Conservation (phyloP, 1,140 invertebrate species). For the Ephestia elutella region DNA sequence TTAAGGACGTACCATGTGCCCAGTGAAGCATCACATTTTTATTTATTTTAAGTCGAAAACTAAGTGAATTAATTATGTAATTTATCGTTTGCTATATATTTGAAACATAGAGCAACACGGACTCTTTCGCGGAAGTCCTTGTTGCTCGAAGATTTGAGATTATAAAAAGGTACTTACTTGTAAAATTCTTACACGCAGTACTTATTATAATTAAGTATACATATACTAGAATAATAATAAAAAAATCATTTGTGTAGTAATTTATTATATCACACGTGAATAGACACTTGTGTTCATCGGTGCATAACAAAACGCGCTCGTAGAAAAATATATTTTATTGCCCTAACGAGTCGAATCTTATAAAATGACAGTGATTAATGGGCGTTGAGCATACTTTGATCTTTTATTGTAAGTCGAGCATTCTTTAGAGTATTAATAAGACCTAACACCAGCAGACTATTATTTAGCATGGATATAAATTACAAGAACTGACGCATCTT, state of each 20-base stretch:
- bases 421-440: neutral
- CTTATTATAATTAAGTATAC: too few species aligned
- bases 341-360: conserved; percentile 1
- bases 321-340: neutral
- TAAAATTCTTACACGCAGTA: too few species aligned
- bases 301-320: neutral
- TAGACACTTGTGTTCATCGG: neutral
- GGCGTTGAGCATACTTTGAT: neutral
- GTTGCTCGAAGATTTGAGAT: too few species aligned
- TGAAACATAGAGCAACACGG: too few species aligned
- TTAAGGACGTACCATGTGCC: neutral
- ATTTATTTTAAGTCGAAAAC: neutral
- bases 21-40: too few species aligned
- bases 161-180: too few species aligned
- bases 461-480: neutral
- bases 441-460: neutral
- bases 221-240: too few species aligned
- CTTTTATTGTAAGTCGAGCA: conserved; percentile 1
- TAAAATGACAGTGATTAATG: conserved; percentile 1
- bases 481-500: neutral
- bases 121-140: too few species aligned
- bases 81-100: too few species aligned
- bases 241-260: too few species aligned
- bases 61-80: too few species aligned
- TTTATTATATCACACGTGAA: neutral